Conservation (phyloP, 2,113 vertebrate species). For the Cyphomyrus discorhynchus region DNA sequence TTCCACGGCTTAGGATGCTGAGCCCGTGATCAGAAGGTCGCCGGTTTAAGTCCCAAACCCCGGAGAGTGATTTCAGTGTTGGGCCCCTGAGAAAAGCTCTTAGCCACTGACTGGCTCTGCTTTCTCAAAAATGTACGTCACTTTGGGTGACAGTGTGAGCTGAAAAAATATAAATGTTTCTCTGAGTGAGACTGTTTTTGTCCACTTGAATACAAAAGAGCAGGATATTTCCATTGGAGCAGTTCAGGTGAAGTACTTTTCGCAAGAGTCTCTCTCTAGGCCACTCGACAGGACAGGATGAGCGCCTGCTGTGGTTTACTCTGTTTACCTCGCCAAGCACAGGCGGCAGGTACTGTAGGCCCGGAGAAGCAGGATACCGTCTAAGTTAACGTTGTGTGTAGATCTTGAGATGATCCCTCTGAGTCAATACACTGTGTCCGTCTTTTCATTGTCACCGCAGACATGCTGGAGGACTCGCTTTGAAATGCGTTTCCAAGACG, state of each 20-base stretch:
- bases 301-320: conserved; percentile 20
- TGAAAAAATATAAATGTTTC: neutral
- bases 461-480: conserved; percentile 20
- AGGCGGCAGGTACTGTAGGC: conserved; percentile 32
- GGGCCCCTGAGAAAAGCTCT: neutral
- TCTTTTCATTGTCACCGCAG: conserved; percentile 39
- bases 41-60: neutral
- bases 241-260: neutral
- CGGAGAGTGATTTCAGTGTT: neutral
- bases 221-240: neutral
- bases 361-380: conserved; percentile 40
- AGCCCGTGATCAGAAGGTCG: neutral
- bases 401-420: conserved; percentile 44
- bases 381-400: conserved; percentile 41
- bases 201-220: neutral
- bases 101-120: neutral
- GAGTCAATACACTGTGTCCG: conserved; percentile 28
- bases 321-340: conserved; percentile 43
- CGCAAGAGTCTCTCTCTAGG: neutral
- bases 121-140: neutral
- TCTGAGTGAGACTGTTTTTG: neutral
- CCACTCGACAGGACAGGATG: neutral
- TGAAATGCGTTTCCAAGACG: neutral
- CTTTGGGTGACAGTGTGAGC: neutral
- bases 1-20: neutral